Conservation (phyloP, 2,113 vertebrate species). For the Phalacrocorax pelagicus region DNA sequence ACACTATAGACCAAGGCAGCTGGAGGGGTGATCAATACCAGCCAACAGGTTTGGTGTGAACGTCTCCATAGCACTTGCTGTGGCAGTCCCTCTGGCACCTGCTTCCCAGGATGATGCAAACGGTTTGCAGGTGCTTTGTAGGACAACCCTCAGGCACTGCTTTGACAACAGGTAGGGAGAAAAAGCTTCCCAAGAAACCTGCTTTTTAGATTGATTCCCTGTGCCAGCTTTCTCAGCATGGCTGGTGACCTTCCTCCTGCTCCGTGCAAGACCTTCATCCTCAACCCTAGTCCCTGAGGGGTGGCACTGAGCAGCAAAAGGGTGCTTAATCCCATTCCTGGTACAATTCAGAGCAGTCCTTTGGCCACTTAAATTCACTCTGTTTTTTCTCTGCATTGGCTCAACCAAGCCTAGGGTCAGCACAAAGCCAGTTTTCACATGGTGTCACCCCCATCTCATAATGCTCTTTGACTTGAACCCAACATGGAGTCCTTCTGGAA, state of each 20-base stretch:
- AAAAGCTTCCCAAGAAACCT: not conserved
- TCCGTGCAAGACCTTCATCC: not conserved
- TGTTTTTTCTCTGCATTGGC: not conserved
- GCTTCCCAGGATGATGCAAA: not conserved
- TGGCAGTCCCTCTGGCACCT: not conserved
- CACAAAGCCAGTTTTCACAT: not conserved
- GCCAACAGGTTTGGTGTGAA: not conserved
- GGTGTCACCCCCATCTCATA: not conserved
- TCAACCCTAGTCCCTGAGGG: accelerated
- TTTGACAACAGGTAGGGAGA: not conserved
- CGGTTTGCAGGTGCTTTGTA: not conserved
- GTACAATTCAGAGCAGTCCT: not conserved
- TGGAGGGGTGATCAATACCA: not conserved
- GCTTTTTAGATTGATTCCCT: not conserved
- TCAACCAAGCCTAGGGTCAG: not conserved
- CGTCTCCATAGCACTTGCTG: not conserved
- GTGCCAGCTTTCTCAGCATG: not conserved
- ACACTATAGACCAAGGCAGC: not conserved
- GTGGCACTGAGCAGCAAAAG: not conserved
- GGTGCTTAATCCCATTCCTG: not conserved
- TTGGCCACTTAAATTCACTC: not conserved
- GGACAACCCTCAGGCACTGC: not conserved
- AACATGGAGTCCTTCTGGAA: not conserved
- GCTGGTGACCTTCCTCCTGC: not conserved
- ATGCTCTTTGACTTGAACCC: not conserved